A percentile compares a stretch with the other conserved stretches of the same genome.
Conservation (phyloP, 2,888 invertebrate genomes). For the Caradrina kadenii region DNA sequence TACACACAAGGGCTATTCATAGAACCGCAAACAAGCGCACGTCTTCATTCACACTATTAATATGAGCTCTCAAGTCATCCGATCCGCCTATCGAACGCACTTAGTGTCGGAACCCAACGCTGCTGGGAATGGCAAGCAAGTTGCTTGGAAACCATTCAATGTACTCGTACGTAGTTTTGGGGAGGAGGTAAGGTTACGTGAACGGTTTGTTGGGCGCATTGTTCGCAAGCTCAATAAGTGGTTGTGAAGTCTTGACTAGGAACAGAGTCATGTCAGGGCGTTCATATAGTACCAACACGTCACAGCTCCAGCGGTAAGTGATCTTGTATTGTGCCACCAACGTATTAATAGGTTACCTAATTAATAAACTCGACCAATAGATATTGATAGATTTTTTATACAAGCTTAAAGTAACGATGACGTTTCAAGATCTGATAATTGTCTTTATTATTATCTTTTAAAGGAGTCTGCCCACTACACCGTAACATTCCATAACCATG, state of each 20-base stretch:
- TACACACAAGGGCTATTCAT: not conserved
- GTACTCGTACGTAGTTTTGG: not conserved
- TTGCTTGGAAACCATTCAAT: constrained; percentile 8
- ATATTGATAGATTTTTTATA: too few species aligned
- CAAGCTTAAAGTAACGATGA: too few species aligned
- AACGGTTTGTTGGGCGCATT: not conserved
- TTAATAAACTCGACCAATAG: too few species aligned
- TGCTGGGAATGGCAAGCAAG: constrained; percentile 24
- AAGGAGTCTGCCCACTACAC: too few species aligned
- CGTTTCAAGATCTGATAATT: too few species aligned
- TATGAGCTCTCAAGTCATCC: constrained; percentile 17
- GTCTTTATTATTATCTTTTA: too few species aligned
- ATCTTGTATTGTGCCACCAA: too few species aligned
- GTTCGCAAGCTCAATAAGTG: not conserved
- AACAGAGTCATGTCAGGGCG: too few species aligned
- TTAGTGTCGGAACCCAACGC: constrained; percentile 37
- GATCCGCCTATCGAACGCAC: constrained; percentile 36
- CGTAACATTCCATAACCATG: too few species aligned
- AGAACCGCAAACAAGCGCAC: constrained; percentile 1
- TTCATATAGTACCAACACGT: too few species aligned
- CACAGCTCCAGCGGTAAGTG: too few species aligned
- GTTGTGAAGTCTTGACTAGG: not conserved
- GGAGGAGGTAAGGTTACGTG: constrained; percentile 18
- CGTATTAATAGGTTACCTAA: too few species aligned
- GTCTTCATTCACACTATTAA: constrained; percentile 25